A percentile compares a stretch with the other conserved stretches of the same genome.
Conservation (phyloP, 1,140 invertebrate species). For the Cataglyphis hispanica region DNA sequence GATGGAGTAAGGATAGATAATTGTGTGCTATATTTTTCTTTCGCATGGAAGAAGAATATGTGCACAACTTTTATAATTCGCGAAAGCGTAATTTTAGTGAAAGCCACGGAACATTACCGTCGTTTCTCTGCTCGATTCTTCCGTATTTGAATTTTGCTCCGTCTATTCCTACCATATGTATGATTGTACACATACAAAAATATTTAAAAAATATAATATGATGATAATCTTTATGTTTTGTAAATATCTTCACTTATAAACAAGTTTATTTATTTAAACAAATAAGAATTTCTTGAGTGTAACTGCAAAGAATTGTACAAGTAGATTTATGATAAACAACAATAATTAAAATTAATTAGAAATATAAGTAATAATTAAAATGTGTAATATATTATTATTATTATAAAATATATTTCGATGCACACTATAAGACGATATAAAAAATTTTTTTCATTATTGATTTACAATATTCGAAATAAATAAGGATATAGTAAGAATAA, state of each 20-base stretch:
- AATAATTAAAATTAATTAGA: no score
- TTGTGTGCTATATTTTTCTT: not conserved
- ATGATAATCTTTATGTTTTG: not conserved
- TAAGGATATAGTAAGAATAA: no score
- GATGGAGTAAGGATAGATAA: not conserved
- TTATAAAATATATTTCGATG: no score
- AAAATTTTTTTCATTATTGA: not conserved
- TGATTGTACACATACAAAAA: not conserved
- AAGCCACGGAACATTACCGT: not conserved
- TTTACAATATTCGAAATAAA: not conserved
- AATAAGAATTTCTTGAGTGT: no score
- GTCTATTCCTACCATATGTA: not conserved
- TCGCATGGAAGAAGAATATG: not conserved
- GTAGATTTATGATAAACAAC: no score
- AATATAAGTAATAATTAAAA: no score
- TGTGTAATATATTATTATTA: no score
- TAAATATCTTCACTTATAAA: no score
- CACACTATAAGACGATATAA: not conserved
- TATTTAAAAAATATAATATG: not conserved
- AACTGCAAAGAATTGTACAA: no score
- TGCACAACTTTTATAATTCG: slow-evolving; percentile 5
- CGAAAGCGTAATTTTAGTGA: slow-evolving; percentile 45
- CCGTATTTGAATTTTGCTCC: not conserved
- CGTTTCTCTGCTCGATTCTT: slow-evolving; percentile 35
- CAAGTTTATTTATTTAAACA: no score